A percentile compares a stretch with the other conserved stretches of the same genome.
phyloP scores from a whole-genome alignment of 1,140 invertebrate species.

The Littorina saxatilis region DNA sequence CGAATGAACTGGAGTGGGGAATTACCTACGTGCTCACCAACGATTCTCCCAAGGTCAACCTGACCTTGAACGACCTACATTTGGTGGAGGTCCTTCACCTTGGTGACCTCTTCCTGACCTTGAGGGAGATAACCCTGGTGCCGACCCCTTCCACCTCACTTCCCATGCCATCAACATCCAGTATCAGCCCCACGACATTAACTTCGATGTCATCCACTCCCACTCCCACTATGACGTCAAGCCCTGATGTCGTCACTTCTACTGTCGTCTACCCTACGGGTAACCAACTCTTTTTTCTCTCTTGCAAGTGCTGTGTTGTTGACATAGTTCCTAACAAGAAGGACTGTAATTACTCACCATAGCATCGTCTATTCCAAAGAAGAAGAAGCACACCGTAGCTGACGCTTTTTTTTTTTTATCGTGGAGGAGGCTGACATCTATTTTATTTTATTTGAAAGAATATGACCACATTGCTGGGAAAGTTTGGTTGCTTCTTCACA shows the following conservation, averaged over 20 bases:
- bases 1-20: slow-evolving; percentile 1
- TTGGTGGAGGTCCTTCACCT: slow-evolving; percentile 33
- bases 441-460: too few species aligned
- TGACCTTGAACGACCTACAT: background rate
- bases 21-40: slow-evolving; percentile 4
- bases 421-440: too few species aligned
- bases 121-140: slow-evolving; percentile 1
- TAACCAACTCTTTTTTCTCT: background rate
- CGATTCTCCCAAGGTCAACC: slow-evolving; percentile 32
- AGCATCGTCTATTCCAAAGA: too few species aligned
- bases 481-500: too few species aligned
- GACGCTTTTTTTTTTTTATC: too few species aligned
- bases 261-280: background rate
- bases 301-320: too few species aligned
- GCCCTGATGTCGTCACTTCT: background rate
- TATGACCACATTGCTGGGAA: too few species aligned
- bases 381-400: too few species aligned
- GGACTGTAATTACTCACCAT: too few species aligned
- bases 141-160: slow-evolving; percentile 8
- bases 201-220: background rate
- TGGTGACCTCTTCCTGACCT: slow-evolving; percentile 26
- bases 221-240: background rate
- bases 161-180: background rate
- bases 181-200: background rate
- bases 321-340: too few species aligned